phyloP scores from a whole-genome alignment of 1,140 invertebrate species.

The Heliconius nattereri region DNA sequence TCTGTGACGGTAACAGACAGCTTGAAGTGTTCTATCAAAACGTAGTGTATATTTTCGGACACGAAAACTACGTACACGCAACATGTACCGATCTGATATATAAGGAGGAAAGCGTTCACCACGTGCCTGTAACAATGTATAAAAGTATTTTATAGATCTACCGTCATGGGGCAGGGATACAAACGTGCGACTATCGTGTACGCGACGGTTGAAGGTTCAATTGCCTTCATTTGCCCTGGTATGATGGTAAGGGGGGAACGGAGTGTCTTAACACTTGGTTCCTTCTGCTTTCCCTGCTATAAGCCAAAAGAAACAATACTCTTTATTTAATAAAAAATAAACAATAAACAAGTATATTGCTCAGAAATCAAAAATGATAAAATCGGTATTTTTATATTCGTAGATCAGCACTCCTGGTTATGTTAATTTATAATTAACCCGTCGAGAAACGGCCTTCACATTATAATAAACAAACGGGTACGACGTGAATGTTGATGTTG shows the following conservation, averaged over 20 bases:
- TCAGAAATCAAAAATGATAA: not conserved
- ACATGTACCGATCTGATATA: slow-evolving; percentile 94
- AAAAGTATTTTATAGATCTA: not conserved
- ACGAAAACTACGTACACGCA: slow-evolving; percentile 94
- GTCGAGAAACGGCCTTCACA: not conserved
- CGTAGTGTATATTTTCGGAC: slow-evolving; percentile 85
- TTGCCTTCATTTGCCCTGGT: too few relatives aligned
- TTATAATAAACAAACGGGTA: not conserved
- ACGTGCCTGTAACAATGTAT: slow-evolving; percentile 78
- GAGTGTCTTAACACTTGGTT: too few relatives aligned
- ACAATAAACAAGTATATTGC: not conserved
- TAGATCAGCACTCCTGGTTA: slow-evolving; percentile 1
- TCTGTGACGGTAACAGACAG: slow-evolving; percentile 55
- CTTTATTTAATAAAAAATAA: too few relatives aligned
- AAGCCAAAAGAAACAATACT: too few relatives aligned
- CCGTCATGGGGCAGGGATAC: too few relatives aligned
- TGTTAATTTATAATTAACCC: slow-evolving; percentile 12
- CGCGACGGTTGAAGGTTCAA: too few relatives aligned
- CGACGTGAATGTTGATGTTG: not conserved
- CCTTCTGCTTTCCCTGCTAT: too few relatives aligned
- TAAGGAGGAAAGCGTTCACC: slow-evolving; percentile 86
- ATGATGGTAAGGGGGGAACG: too few relatives aligned
- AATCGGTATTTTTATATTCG: slow-evolving; percentile 46
- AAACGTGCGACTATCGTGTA: too few relatives aligned
- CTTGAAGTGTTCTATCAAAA: slow-evolving; percentile 79